Evolutionary conservation across 1,140 invertebrate species (phyloP).

Genomic region (Hylaeus volcanicus): DNA sequence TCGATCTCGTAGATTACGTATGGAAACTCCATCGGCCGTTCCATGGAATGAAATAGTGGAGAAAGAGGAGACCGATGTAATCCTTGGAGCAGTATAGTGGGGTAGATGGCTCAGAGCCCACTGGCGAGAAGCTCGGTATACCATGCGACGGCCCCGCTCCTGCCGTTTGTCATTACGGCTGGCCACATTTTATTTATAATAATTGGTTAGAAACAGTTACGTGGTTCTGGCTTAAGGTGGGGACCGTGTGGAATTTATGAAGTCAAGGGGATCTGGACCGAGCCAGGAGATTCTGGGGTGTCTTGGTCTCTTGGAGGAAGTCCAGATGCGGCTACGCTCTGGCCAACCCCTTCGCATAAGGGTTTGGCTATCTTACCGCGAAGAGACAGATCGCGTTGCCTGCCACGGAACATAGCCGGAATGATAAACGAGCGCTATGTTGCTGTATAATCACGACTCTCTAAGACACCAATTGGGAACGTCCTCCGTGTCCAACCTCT

Average conservation of each 20-base stretch:
- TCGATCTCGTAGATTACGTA: conserved; percentile 53
- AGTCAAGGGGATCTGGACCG: conserved; percentile 63
- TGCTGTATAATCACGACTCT: conserved; percentile 72
- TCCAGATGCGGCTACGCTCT: conserved; percentile 72
- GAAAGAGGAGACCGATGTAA: conserved; percentile 46
- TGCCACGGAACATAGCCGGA: conserved; percentile 64
- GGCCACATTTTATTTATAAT: conserved; percentile 78
- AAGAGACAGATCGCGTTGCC: conserved; percentile 72
- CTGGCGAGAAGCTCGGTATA: conserved; percentile 64
- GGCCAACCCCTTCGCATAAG: conserved; percentile 62
- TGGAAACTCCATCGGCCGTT: conserved; percentile 48
- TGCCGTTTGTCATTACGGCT: conserved; percentile 75
- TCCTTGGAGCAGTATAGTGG: conserved; percentile 50
- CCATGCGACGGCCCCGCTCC: conserved; percentile 42
- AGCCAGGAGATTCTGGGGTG: conserved; percentile 70
- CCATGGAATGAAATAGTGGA: conserved; percentile 43
- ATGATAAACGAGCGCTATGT: conserved; percentile 75
- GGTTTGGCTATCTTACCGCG: conserved; percentile 74
- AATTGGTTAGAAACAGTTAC: conserved; percentile 78
- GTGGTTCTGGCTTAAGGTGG: conserved; percentile 66
- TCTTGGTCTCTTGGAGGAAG: conserved; percentile 75
- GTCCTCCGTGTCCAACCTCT: conserved; percentile 34
- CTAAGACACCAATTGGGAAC: conserved; percentile 53
- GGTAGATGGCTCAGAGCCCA: conserved; percentile 69
- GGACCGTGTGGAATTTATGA: conserved; percentile 72